Evolutionary conservation across 2,888 invertebrate species (phyloP).

Genomic region (Melinaea menophilus): DNA sequence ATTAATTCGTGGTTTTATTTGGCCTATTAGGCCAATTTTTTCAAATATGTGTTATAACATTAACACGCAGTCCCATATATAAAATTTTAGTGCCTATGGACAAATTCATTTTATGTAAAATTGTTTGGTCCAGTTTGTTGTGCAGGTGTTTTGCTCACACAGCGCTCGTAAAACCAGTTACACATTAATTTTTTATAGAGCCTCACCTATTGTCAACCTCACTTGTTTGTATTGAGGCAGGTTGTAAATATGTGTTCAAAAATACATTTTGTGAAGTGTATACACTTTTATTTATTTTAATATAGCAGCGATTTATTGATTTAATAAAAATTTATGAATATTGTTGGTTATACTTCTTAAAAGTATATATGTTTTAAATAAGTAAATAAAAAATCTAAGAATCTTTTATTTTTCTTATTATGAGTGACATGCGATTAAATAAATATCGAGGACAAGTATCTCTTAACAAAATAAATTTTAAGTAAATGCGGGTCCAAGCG

Average conservation of each 20-base stretch:
- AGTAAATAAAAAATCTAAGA: background rate
- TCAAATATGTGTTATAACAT: too few species aligned
- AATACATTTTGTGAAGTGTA: conserved; percentile 22
- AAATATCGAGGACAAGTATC: background rate
- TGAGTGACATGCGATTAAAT: background rate
- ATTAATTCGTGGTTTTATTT: too few species aligned
- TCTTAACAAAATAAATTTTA: background rate
- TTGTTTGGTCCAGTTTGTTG: conserved; percentile 30
- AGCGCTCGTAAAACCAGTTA: conserved; percentile 67
- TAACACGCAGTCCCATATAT: too few species aligned
- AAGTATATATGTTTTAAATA: background rate
- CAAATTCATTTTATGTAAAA: conserved; percentile 27
- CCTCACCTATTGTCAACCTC: conserved; percentile 53
- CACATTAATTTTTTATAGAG: conserved; percentile 54
- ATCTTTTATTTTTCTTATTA: background rate
- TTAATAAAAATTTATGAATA: background rate
- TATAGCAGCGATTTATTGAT: conserved; percentile 7
- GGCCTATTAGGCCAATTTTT: too few species aligned
- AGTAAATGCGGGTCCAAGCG: background rate
- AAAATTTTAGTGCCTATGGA: conserved; percentile 12
- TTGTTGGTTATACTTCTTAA: background rate
- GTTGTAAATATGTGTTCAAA: conserved; percentile 34
- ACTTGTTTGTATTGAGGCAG: conserved; percentile 47
- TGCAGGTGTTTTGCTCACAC: conserved; percentile 55
- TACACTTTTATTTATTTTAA: conserved; percentile 17